A percentile compares a stretch with the other conserved stretches of the same genome.
Evolutionary conservation across 2,797 vertebrate species (phyloP).

Genomic region (Falco naumanni): DNA sequence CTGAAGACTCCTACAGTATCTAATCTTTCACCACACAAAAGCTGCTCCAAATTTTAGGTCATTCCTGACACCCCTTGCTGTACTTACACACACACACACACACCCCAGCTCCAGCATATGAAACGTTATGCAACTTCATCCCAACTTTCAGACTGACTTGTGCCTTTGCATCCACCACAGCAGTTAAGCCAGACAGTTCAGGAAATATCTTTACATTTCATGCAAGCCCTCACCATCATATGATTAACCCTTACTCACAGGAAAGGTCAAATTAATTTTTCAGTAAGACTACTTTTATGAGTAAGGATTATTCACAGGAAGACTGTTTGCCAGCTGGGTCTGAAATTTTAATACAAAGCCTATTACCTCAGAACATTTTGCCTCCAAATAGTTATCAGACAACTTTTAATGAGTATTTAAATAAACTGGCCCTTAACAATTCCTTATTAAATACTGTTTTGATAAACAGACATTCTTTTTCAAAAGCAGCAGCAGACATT

Average conservation of each 20-base stretch:
- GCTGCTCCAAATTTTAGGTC: not conserved
- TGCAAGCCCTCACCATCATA: not conserved
- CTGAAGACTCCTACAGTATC: not conserved
- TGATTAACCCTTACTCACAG: conserved; percentile 33
- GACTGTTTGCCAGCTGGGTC: conserved; percentile 2
- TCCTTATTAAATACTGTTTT: conserved; percentile 70
- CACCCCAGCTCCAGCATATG: not conserved
- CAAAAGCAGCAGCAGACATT: conserved; percentile 72
- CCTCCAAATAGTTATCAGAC: conserved; percentile 67
- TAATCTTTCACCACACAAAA: not conserved
- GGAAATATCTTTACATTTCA: not conserved
- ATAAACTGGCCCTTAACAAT: conserved; percentile 69
- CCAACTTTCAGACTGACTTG: not conserved
- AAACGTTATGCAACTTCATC: accelerated
- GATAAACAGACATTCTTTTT: conserved; percentile 69
- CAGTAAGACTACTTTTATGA: not conserved
- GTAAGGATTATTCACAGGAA: conserved; percentile 37
- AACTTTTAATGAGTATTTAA: conserved; percentile 65
- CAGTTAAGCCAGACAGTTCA: not conserved
- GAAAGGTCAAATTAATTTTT: conserved; percentile 26
- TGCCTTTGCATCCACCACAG: not conserved
- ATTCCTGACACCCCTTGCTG: not conserved
- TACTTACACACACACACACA: too few relatives aligned
- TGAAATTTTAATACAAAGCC: conserved; percentile 20
- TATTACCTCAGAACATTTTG: conserved; percentile 51